Conservation (phyloP, 2,888 invertebrate species). For the Oscheius sp. region DNA sequence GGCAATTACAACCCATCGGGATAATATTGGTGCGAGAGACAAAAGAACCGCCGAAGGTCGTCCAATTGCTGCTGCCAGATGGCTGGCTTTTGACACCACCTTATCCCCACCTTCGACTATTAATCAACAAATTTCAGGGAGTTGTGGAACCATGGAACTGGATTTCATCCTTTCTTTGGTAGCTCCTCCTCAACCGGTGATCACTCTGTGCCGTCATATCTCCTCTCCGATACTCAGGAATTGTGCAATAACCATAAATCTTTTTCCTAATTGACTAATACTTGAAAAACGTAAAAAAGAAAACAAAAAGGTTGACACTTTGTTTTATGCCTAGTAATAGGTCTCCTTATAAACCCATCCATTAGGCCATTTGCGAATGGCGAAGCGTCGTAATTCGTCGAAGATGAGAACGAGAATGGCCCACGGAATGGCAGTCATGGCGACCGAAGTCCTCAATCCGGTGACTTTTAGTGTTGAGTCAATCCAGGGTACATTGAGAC, state of each 20-base stretch:
- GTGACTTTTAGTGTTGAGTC: conserved; percentile 50
- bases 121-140: not conserved
- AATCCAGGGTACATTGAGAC: conserved; percentile 56
- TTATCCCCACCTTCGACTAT: not conserved
- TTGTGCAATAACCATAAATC: too few species aligned
- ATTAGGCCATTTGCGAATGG: conserved; percentile 53
- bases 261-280: too few species aligned
- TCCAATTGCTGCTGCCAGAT: conserved; percentile 18
- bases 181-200: not conserved
- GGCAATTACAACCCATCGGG: conserved; percentile 13
- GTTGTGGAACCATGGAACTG: not conserved
- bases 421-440: conserved; percentile 56
- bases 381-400: conserved; percentile 56
- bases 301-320: not conserved
- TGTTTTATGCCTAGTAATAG: conserved; percentile 22
- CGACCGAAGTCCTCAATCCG: conserved; percentile 42
- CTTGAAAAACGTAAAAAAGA: too few species aligned
- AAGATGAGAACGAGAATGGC: conserved; percentile 53
- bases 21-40: conserved; percentile 4
- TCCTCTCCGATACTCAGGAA: not conserved
- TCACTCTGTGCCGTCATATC: not conserved
- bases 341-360: conserved; percentile 62
- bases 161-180: not conserved
- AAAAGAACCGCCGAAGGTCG: conserved; percentile 18
- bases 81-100: conserved; percentile 19